phyloP scores from a whole-genome alignment of 2,888 invertebrate species.

The Drosophila subquinaria region DNA sequence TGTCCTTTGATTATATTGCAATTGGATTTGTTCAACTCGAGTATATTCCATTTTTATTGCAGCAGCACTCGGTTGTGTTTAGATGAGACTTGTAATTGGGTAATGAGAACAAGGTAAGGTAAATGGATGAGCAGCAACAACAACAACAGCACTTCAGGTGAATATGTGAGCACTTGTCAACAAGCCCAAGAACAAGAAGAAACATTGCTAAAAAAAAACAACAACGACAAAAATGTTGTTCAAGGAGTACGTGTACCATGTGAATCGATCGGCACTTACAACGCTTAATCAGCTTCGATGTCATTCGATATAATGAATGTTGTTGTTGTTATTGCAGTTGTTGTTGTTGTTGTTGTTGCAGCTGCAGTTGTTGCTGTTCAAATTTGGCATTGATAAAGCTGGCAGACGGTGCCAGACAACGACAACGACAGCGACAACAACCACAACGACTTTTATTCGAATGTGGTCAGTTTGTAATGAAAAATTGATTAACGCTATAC shows the following conservation, averaged over 20 bases:
- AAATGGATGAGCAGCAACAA: slow-evolving; percentile 17
- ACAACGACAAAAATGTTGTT: slow-evolving; percentile 3
- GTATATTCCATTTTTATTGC: neutral
- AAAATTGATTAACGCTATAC: slow-evolving; percentile 72
- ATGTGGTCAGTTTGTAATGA: slow-evolving; percentile 72
- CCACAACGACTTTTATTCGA: slow-evolving; percentile 46
- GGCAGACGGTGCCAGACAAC: slow-evolving; percentile 51
- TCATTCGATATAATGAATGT: slow-evolving; percentile 41
- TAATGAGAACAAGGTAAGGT: slow-evolving; percentile 65
- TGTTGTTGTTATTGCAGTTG: slow-evolving; percentile 29
- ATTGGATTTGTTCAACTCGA: neutral
- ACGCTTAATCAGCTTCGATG: slow-evolving; percentile 59
- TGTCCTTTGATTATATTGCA: neutral
- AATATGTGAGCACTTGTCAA: slow-evolving; percentile 59
- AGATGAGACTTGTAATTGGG: slow-evolving; percentile 46
- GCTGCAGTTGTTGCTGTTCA: slow-evolving; percentile 30
- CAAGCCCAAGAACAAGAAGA: slow-evolving; percentile 37
- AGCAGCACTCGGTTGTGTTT: slow-evolving; percentile 5
- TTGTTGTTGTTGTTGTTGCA: slow-evolving; percentile 17
- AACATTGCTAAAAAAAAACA: slow-evolving; percentile 7
- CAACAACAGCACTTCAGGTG: slow-evolving; percentile 48
- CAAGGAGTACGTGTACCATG: slow-evolving; percentile 27
- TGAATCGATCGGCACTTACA: slow-evolving; percentile 57
- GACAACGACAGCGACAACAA: slow-evolving; percentile 17
- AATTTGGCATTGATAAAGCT: slow-evolving; percentile 76